These are phyloP conservation scores for Lypha dubia DNA, from an alignment of 2,888 invertebrate genomes.

Conservation along the genomic window DNA sequence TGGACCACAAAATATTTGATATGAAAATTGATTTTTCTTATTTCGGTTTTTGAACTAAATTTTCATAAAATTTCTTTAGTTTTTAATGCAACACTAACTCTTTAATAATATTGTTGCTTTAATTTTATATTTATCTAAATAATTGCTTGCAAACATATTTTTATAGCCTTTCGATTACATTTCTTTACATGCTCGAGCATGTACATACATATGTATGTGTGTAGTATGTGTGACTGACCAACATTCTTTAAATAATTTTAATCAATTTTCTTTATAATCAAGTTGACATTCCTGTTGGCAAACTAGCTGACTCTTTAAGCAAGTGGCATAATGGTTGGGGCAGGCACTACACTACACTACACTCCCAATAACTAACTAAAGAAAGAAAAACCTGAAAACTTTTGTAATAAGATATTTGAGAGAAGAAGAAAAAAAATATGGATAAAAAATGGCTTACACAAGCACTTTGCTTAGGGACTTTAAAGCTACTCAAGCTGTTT, in stretches of 20 bases:
- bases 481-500: constrained; percentile 74
- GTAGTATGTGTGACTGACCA: too few relatives aligned
- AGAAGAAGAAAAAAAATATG: constrained; percentile 21
- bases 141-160: not conserved
- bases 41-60: too few relatives aligned
- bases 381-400: too few relatives aligned
- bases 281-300: constrained; percentile 33
- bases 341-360: too few relatives aligned
- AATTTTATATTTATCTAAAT: not conserved
- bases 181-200: not conserved
- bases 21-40: too few relatives aligned
- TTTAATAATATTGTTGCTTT: not conserved
- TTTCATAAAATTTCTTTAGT: too few relatives aligned
- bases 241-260: constrained; percentile 8
- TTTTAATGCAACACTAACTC: too few relatives aligned
- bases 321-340: constrained; percentile 49
- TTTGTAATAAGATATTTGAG: constrained; percentile 53
- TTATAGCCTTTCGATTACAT: not conserved
- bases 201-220: too few relatives aligned
- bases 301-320: constrained; percentile 27
- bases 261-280: constrained; percentile 22
- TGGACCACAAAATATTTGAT: too few relatives aligned
- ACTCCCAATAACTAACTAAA: constrained; percentile 9
- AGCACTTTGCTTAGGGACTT: constrained; percentile 61
- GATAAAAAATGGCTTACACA: constrained; percentile 44